These are phyloP conservation scores for Florisuga fusca DNA, from an alignment of 2,797 vertebrate genomes.

Conservation along the genomic window DNA sequence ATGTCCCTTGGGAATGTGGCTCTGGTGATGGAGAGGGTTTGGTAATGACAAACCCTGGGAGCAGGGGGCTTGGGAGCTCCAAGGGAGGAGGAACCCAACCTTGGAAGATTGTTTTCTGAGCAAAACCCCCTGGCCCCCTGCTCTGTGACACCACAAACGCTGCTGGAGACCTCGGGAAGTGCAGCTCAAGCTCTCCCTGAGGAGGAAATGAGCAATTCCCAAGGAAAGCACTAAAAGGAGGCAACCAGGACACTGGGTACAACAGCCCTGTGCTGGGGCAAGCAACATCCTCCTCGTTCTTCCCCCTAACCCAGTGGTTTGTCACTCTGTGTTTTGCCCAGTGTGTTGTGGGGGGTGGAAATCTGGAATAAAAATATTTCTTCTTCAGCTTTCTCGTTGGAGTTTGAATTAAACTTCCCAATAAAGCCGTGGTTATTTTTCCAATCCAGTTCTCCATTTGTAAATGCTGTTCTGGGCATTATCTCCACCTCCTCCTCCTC, in stretches of 20 bases:
- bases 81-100: too few species aligned
- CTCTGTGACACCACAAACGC: neutral
- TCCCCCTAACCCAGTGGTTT: neutral
- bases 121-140: neutral
- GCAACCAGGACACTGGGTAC: neutral
- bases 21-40: neutral
- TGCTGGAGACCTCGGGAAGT: neutral
- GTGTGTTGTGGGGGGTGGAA: neutral
- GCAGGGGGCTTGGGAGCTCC: neutral
- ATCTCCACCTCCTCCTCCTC: fast-evolving
- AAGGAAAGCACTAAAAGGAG: neutral
- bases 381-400: neutral
- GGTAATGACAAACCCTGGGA: neutral
- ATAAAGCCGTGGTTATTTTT: neutral
- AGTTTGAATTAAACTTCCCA: neutral
- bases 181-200: fast-evolving
- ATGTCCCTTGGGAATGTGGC: fast-evolving
- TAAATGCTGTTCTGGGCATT: neutral
- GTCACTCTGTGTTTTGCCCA: neutral
- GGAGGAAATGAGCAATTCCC: neutral
- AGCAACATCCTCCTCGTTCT: neutral
- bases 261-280: neutral
- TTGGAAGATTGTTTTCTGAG: neutral
- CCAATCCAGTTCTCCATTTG: neutral
- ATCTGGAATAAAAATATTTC: neutral